phyloP scores from a whole-genome alignment of 92 coral and sea anemone genomes.

The Meandrina meandrites region DNA sequence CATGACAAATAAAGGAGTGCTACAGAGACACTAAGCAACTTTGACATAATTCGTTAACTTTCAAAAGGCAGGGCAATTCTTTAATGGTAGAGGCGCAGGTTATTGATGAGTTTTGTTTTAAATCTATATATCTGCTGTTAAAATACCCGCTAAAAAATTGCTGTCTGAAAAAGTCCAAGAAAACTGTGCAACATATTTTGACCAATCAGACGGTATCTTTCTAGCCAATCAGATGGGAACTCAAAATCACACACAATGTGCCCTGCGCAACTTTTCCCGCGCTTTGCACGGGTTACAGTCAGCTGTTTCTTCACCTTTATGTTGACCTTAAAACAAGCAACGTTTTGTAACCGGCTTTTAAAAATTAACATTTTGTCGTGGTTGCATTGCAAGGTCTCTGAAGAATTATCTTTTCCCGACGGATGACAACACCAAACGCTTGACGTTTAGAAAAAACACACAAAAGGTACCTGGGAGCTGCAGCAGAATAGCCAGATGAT shows the following conservation, averaged over 20 bases:
- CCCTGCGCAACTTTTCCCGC: background rate
- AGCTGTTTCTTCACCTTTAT: too few relatives aligned
- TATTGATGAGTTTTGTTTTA: too few relatives aligned
- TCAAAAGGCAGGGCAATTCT: too few relatives aligned
- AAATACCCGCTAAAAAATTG: too few relatives aligned
- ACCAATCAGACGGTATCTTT: background rate
- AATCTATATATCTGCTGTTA: too few relatives aligned
- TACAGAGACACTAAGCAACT: background rate
- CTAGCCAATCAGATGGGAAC: background rate
- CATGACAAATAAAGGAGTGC: background rate
- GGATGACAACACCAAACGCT: background rate
- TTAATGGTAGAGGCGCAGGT: too few relatives aligned
- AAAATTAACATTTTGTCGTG: background rate
- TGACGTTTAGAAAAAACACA: background rate
- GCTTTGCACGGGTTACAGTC: background rate
- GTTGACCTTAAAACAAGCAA: background rate
- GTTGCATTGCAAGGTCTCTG: background rate
- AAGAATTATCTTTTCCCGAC: background rate
- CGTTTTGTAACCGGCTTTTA: background rate
- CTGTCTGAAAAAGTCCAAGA: background rate
- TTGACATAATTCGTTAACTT: too few relatives aligned
- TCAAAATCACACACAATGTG: background rate
- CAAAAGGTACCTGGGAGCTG: conserved; percentile 80
- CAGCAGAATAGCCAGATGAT: conserved; percentile 87
- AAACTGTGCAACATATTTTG: background rate